Evolutionary conservation across 2,888 invertebrate genomes (phyloP).

Genomic region (Melieria picta): DNA sequence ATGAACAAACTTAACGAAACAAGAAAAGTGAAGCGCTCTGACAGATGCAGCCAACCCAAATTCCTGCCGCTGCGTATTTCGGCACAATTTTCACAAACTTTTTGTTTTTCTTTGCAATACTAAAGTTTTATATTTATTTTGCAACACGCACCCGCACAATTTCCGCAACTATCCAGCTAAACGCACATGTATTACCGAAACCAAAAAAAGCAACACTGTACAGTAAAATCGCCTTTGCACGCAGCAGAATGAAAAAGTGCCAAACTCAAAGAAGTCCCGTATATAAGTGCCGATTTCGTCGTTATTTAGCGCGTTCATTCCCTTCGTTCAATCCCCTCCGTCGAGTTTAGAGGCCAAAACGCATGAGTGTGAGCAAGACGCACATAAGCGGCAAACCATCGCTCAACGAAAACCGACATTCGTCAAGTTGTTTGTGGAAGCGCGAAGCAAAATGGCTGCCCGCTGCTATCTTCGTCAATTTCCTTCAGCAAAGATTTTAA

Average conservation of each 20-base stretch:
- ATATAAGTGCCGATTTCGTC: conserved; percentile 13
- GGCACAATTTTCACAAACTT: conserved; percentile 2
- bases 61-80: conserved; percentile 10
- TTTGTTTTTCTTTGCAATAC: conserved; percentile 3
- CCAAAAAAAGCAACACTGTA: conserved; percentile 36
- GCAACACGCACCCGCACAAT: conserved; percentile 1
- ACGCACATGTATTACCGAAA: conserved; percentile 1
- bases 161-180: no score
- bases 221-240: conserved; percentile 22
- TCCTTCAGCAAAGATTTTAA: neutral
- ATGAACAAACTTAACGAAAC: conserved; percentile 45
- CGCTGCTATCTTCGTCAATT: conserved; percentile 19
- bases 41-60: conserved; percentile 16
- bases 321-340: conserved; percentile 26
- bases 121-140: conserved; percentile 6
- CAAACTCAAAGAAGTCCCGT: conserved; percentile 21
- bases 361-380: conserved; percentile 1
- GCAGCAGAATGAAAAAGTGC: conserved; percentile 2
- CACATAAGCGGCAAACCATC: neutral
- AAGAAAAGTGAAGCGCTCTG: conserved; percentile 18
- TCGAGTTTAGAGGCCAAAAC: neutral
- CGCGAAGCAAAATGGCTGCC: conserved; percentile 35
- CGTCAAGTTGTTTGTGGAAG: conserved; percentile 1
- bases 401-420: conserved; percentile 17
- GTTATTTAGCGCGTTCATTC: conserved; percentile 5